A percentile compares a stretch with the other conserved stretches of the same genome.
phyloP scores from a whole-genome alignment of 1,140 invertebrate genomes.

The Bemisia tabaci region DNA sequence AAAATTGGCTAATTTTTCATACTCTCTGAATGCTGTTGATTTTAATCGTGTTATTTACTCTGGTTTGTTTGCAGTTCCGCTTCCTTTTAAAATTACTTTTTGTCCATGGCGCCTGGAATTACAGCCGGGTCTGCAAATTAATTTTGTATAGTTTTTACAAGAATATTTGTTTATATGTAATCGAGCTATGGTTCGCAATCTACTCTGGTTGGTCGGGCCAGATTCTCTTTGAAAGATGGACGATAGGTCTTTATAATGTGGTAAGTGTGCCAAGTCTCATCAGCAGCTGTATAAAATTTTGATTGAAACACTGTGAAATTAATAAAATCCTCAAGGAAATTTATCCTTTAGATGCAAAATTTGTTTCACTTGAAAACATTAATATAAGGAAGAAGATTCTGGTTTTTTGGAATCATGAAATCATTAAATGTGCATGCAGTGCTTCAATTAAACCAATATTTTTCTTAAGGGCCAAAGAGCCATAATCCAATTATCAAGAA shows the following conservation, averaged over 20 bases:
- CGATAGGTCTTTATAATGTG: constrained; percentile 94
- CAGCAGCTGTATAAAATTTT: no score
- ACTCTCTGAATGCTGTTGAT: no score
- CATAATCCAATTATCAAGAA: no score
- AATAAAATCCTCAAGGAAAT: no score
- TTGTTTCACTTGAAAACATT: no score
- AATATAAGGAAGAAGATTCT: no score
- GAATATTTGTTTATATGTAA: constrained; percentile 97
- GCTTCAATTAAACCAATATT: no score
- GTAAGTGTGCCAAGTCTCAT: constrained; percentile 42
- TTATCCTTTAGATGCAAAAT: no score
- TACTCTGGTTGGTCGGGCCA: constrained; percentile 97
- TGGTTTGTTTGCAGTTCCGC: constrained; percentile 57
- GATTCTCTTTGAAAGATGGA: constrained; percentile 96
- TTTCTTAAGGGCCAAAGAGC: no score
- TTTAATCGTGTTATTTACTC: neutral
- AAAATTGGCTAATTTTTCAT: no score
- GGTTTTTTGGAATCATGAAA: no score
- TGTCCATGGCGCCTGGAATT: constrained; percentile 98
- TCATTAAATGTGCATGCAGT: no score
- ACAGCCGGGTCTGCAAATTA: constrained; percentile 90
- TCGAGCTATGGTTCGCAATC: constrained; percentile 97
- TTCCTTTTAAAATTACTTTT: constrained; percentile 77
- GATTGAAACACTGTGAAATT: neutral
- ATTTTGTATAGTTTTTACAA: constrained; percentile 99